Conservation (phyloP, 30 jellyfish, hydroid and myxozoan genomes). For the Chironex yamaguchii region DNA sequence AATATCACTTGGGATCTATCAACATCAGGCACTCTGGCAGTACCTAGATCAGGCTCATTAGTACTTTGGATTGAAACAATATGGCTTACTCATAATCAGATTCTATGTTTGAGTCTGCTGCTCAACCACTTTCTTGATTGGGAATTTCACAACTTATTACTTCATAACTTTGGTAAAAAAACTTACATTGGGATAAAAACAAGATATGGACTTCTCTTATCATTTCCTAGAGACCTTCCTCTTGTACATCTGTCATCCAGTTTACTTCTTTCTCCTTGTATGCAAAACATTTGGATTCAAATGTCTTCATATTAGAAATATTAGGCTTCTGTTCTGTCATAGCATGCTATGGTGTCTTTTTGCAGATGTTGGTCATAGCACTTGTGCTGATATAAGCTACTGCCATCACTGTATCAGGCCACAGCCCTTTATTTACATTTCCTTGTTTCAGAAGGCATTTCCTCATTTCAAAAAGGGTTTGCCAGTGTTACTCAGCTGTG, state of each 20-base stretch:
- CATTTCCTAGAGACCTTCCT: slow-evolving; percentile 20
- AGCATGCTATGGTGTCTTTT: slow-evolving; percentile 4
- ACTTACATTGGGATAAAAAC: slow-evolving; percentile 23
- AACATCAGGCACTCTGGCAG: not conserved
- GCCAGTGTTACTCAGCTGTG: slow-evolving; percentile 9
- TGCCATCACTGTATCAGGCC: slow-evolving; percentile 64
- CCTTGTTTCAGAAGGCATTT: slow-evolving; percentile 38
- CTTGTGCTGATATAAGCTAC: slow-evolving; percentile 55
- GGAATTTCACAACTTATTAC: too few species aligned
- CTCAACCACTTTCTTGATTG: too few species aligned
- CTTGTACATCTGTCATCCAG: slow-evolving; percentile 3
- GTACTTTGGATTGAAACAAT: too few species aligned
- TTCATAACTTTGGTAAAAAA: too few species aligned
- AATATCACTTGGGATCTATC: not conserved
- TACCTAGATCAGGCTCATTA: too few species aligned
- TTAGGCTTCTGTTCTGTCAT: slow-evolving; percentile 5
- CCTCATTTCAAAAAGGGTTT: slow-evolving; percentile 1
- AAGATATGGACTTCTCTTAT: slow-evolving; percentile 13
- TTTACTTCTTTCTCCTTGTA: not conserved
- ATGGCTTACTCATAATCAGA: too few species aligned
- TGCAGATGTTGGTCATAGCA: not conserved
- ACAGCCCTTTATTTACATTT: slow-evolving; percentile 25
- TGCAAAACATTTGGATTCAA: too few species aligned
- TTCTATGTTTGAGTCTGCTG: too few species aligned
- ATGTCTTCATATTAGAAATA: too few species aligned